Conservation (phyloP, 1,140 invertebrate genomes). For the Prorops nasuta region DNA sequence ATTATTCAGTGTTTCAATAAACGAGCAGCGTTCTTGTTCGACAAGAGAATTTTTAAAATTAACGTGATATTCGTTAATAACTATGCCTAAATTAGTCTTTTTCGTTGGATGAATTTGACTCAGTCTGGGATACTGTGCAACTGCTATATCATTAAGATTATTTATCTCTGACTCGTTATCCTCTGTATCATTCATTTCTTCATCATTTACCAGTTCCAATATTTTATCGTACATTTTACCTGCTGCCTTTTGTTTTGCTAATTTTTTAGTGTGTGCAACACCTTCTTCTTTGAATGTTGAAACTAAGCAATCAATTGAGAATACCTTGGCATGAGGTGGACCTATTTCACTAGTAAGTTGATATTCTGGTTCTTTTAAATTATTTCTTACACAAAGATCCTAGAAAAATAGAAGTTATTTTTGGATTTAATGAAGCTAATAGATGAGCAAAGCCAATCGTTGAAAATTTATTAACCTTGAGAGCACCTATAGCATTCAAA, state of each 20-base stretch:
- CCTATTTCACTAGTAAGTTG: constrained; percentile 65
- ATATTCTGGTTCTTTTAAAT: constrained; percentile 65
- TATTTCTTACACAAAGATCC: constrained; percentile 64
- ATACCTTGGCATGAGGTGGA: constrained; percentile 68
- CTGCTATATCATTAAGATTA: constrained; percentile 13
- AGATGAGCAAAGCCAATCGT: too few relatives aligned
- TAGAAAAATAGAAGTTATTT: constrained; percentile 28
- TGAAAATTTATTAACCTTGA: constrained; percentile 34
- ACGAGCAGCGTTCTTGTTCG: too few relatives aligned
- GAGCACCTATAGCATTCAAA: constrained; percentile 45
- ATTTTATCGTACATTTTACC: constrained; percentile 56
- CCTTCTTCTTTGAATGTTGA: constrained; percentile 60
- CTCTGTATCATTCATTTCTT: background rate
- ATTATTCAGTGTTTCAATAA: too few relatives aligned
- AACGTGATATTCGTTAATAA: constrained; percentile 37
- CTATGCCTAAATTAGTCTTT: constrained; percentile 39
- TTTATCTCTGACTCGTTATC: background rate
- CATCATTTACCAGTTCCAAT: constrained; percentile 26
- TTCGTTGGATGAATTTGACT: constrained; percentile 19
- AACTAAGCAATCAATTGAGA: constrained; percentile 68
- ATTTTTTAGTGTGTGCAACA: constrained; percentile 58
- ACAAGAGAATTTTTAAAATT: constrained; percentile 24
- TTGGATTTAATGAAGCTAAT: background rate
- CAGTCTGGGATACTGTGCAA: constrained; percentile 23
- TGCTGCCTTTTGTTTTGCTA: constrained; percentile 60